phyloP scores from a whole-genome alignment of 1,140 invertebrate genomes.

The Meteorus sp. region DNA sequence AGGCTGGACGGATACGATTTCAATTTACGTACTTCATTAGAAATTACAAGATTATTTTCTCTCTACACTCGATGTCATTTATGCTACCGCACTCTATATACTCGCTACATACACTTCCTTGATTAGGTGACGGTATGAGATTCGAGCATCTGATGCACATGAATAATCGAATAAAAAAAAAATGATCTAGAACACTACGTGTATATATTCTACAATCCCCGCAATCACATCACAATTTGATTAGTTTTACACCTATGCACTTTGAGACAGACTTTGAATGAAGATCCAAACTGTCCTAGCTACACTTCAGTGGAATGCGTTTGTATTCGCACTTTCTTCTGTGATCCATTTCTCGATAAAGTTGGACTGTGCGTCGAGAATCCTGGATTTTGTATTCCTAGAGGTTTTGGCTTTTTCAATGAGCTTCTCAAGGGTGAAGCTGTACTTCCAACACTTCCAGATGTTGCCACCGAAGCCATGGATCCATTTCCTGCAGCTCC shows the following conservation, averaged over 20 bases:
- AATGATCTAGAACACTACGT: slow-evolving; percentile 15
- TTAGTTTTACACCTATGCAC: too few species aligned
- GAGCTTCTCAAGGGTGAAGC: slow-evolving; percentile 78
- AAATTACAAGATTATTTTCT: slow-evolving; percentile 11
- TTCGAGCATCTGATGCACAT: slow-evolving; percentile 19
- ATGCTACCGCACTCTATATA: not conserved
- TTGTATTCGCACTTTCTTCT: slow-evolving; percentile 86
- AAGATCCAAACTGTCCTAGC: too few species aligned
- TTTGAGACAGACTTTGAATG: too few species aligned
- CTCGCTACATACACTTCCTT: too few species aligned
- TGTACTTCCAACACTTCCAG: slow-evolving; percentile 62
- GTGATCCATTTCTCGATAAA: slow-evolving; percentile 76
- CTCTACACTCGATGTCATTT: slow-evolving; percentile 1
- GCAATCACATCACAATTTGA: slow-evolving; percentile 31
- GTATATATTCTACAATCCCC: slow-evolving; percentile 13
- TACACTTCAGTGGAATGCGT: slow-evolving; percentile 85
- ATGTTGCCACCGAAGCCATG: slow-evolving; percentile 74
- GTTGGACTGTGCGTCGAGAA: slow-evolving; percentile 79
- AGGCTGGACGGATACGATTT: slow-evolving; percentile 35
- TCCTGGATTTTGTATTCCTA: slow-evolving; percentile 85
- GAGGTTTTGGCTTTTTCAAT: slow-evolving; percentile 76
- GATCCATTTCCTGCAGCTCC: slow-evolving; percentile 74
- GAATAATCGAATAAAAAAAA: slow-evolving; percentile 15
- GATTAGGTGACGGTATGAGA: not conserved
- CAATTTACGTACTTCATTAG: not conserved